Base-by-base conservation (phyloP, 2,113 vertebrate species). In the Xenopus laevis region DNA sequence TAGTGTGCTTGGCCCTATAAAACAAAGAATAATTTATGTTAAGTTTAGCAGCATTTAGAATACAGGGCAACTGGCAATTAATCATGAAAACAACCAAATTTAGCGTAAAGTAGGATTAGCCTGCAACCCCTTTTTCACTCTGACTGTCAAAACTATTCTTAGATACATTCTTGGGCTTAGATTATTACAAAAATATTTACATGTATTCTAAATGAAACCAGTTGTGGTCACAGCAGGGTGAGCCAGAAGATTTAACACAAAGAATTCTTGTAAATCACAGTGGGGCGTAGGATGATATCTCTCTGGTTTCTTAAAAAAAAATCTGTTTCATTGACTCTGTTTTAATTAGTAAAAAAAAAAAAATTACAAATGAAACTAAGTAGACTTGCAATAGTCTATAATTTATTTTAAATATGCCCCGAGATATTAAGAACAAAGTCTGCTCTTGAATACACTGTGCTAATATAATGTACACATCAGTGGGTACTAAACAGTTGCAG, bases 171-270 rank as follows among this genome's bases (percentile, higher is more conserved):
- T 70, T 70, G 66, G 60, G 63, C 60, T 70, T 69, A 55, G 78
- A 84, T 74, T 52, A 76, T 77, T 77, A 70, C 58, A 77, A 77
- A 75, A 65, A 79, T 64, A 76, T 84, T 81, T 81, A 80, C 81
- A 80, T 80, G 79, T 82, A 79, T 81, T 85, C 75, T 84, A 86
- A 84, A 85, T 83, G 85, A 86, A 84, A 82, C 81, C 78, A 82
- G 83, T 83, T 84, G 87, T 83, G 71, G 80, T 82, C 74, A 79
- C 80, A 84, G 78, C 78, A 83, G 79, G 74, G 62, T 62, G 85
- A 81, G 85, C 62, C 21, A 85, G 81, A 86, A 83, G 82, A 79
- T 86, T 82, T 84, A 86, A 83, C 83, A 83, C 78, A 80, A 83
- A 79, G 78, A 82, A 79, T 82, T 79, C 79, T 87, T 79, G 86